Evolutionary conservation across 1,140 invertebrate genomes (phyloP).

Genomic region (Lucilia sericata): DNA sequence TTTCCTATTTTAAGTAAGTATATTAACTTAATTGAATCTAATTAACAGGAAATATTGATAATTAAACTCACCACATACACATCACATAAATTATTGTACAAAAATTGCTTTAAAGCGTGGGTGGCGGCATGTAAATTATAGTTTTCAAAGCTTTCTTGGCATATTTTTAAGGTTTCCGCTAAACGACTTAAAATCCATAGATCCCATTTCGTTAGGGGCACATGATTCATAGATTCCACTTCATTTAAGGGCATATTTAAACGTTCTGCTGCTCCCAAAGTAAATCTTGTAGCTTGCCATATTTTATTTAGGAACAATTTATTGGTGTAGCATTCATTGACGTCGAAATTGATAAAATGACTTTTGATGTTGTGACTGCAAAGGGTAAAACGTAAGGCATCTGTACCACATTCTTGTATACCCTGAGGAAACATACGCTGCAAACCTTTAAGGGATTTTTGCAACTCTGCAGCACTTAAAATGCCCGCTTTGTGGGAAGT

Average conservation of each 20-base stretch:
- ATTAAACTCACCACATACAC: conserved; percentile 85
- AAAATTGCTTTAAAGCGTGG: conserved; percentile 84
- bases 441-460: conserved; percentile 78
- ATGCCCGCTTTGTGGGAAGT: conserved; percentile 76
- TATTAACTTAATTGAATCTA: neutral
- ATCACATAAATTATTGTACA: conserved; percentile 95
- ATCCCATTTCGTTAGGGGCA: conserved; percentile 73
- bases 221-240: conserved; percentile 56
- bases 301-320: conserved; percentile 97
- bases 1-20: conserved; percentile 70
- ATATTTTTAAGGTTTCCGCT: conserved; percentile 75
- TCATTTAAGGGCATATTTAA: conserved; percentile 53
- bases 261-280: conserved; percentile 67
- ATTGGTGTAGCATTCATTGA: conserved; percentile 86
- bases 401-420: conserved; percentile 94
- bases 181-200: conserved; percentile 92
- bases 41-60: neutral
- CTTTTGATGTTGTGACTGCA: conserved; percentile 90
- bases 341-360: conserved; percentile 86
- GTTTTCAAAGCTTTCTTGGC: conserved; percentile 76
- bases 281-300: conserved; percentile 94
- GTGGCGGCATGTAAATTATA: conserved; percentile 86
- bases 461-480: conserved; percentile 79
- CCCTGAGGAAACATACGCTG: conserved; percentile 88
- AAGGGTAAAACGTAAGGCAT: conserved; percentile 93